phyloP scores from a whole-genome alignment of 2,797 vertebrate species.

The Trichosurus vulpecula region DNA sequence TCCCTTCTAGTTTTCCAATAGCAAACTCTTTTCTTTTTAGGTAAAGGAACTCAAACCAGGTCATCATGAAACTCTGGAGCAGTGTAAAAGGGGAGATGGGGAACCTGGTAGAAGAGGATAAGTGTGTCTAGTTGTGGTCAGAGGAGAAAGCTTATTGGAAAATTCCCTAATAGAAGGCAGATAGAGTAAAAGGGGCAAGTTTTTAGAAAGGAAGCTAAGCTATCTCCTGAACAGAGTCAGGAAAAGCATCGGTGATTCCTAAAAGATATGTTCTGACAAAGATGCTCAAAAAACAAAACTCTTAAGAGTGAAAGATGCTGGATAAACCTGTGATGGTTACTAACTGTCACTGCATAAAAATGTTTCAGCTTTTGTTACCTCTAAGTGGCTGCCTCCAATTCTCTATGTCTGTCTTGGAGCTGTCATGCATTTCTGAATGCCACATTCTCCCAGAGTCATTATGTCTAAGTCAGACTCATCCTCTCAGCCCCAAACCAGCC shows the following conservation, averaged over 20 bases:
- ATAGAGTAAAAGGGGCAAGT: background rate
- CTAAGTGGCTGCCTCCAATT: background rate
- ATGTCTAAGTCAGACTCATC: background rate
- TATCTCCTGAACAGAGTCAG: constrained; percentile 11
- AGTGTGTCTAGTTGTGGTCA: constrained; percentile 21
- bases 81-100: constrained; percentile 23
- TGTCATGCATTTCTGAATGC: background rate
- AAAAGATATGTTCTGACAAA: constrained; percentile 28
- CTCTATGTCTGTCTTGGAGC: background rate
- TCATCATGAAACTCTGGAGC: constrained; percentile 11
- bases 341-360: background rate
- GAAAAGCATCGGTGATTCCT: constrained; percentile 15
- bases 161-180: constrained; percentile 21
- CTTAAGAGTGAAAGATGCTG: background rate
- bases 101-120: background rate
- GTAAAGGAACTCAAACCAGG: constrained; percentile 42
- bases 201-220: constrained; percentile 22
- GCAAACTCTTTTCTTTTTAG: constrained; percentile 5
- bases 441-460: background rate
- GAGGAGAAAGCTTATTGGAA: constrained; percentile 15
- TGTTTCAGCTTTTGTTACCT: background rate
- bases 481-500: background rate
- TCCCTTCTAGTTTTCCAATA: constrained; percentile 12
- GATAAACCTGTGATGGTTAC: background rate
- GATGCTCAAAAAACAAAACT: background rate